Base-by-base conservation (phyloP, 2,797 vertebrate species). In the Microtus agrestis region DNA sequence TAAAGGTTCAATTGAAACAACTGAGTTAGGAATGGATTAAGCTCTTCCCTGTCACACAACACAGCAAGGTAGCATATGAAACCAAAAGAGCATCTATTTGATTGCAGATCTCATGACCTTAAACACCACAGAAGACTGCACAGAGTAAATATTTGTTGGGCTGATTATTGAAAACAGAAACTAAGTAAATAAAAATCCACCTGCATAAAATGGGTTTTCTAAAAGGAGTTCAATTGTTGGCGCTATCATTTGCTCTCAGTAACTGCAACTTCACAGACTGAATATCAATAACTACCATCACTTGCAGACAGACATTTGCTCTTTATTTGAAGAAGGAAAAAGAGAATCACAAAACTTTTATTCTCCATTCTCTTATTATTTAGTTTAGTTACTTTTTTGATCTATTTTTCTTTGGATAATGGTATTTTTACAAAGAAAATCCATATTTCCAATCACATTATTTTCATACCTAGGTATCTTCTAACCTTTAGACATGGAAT, bases 61-160 rank as follows among this genome's bases (percentile, higher is more conserved):
- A 85, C 86, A 80, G 10, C 40, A 48, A 6, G 74, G 13, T 81
- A 9, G 14, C 51, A 77, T 61, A 14, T 43, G 27, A 95, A 95
- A 91, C 8, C 34, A 87, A 96, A 59, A 25, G 14, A 59, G 77
- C 31, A 6, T 93, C 46, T 63, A 89, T 92, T 86, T 73, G 74
- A 91, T 63, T 78, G 5, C 14, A 48, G 78, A 92, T 31, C 12
- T 19, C 37, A 90, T 73, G 67, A 4, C 91, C 25, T 95, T 81
- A 88, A 93, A 56, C 59, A 92, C 12, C 1, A 51, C 46, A 29
- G 67, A 56, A 94, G 31, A 92, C 51, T 91, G 13, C 73, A 51
- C 76, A 91, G 48, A 77, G 48, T 89, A 94, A 91, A 95, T 81
- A 21, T 96, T 80, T 93, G 29, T 78, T 91, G 54, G 77, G 51